Evolutionary conservation across 2,888 invertebrate genomes (phyloP).

Genomic region (Clusia tigrina): DNA sequence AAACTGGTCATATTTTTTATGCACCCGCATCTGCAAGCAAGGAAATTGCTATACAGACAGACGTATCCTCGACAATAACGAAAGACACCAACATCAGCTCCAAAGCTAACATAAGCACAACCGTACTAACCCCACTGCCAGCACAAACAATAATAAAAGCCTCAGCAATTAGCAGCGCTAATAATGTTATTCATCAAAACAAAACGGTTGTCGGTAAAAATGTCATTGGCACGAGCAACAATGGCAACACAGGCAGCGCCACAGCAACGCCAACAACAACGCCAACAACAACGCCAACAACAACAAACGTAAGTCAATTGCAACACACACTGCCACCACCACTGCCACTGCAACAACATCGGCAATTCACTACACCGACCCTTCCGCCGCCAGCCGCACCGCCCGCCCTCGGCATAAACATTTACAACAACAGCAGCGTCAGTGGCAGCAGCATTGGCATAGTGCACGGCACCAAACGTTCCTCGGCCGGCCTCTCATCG

Average conservation of each 20-base stretch:
- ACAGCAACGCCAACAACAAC: not conserved
- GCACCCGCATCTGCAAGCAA: no score
- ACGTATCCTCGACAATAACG: no score
- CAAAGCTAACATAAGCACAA: no score
- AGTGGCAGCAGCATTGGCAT: constrained; percentile 44
- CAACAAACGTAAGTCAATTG: not conserved
- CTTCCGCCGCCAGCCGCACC: constrained; percentile 12
- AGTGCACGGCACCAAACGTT: constrained; percentile 48
- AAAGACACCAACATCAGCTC: no score
- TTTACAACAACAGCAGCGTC: constrained; percentile 31
- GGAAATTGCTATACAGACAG: no score
- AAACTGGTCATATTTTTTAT: no score
- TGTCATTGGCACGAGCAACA: constrained; percentile 8
- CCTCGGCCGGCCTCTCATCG: not conserved
- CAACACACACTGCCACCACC: constrained; percentile 19
- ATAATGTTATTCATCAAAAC: not conserved
- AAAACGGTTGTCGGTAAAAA: not conserved
- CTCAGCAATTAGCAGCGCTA: constrained; percentile 1
- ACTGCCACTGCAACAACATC: constrained; percentile 19
- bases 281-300: constrained; percentile 16
- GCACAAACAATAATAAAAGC: no score
- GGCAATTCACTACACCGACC: constrained; percentile 16
- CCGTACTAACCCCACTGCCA: not conserved
- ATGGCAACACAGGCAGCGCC: constrained; percentile 8
- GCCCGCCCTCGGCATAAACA: not conserved